Evolutionary conservation across 2,888 invertebrate species (phyloP), one percentile per base, ranked within the genome.

Genomic region (Fissipunctia ypsillon): DNA sequence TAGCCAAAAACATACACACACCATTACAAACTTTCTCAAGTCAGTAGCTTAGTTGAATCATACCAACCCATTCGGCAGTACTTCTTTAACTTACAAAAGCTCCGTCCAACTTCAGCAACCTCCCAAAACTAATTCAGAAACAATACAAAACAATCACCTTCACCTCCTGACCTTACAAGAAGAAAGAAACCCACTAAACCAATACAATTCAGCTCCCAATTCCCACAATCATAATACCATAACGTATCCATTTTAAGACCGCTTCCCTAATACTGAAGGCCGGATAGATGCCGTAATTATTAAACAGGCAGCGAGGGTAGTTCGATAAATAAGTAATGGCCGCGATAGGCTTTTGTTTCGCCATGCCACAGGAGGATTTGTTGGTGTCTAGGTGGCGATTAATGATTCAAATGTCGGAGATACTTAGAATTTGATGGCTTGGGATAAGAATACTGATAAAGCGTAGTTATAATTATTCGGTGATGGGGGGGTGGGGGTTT

Each of bases 241-340:
- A 84, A 70, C 31, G 48, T 82, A 85, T 41, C 28, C 57, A 61
- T 85, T 81, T 82, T 81, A 85, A 85, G 57, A 66, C 54, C 83
- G 28, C 61, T 76, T 50, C 69, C 35, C 43, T 59, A 38, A 81
- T 70, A 61, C 56, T 19, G n/a, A 48, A 76, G 19, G 59, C 31
- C 28, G 38, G 56, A 41, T 56, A 52, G 50, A 69, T 48, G 57
- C 12, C 45, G 73, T 70, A 84, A 86, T 84, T 81, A 83, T 84
- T 84, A 86, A 84, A 65, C 35, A 74, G 73, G 9, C 12, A 12
- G n/a, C 6, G 56, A 70, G 28, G 63, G 56, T 76, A 84, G 70
- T 80, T 50, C 5, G n/a, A 54, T 86, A 81, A 76, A 86, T 84
- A 84, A 77, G 35, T 86, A 70, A 84, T 84, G 43, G 3, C 19